Base-by-base conservation (phyloP, 2,113 vertebrate species). In the Uria aalge region DNA sequence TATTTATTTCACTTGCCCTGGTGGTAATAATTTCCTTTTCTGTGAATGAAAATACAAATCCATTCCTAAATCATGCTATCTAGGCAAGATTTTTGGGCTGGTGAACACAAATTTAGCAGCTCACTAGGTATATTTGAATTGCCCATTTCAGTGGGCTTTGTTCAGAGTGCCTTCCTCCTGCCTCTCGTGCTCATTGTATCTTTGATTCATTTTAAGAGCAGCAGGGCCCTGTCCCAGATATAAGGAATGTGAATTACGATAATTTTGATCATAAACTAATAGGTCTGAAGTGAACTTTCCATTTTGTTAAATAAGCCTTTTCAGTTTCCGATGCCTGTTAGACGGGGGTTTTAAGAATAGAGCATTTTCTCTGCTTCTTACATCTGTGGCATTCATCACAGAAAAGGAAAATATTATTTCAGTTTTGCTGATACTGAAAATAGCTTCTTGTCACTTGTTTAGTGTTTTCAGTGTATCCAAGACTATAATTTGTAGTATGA, bases 371-470 rank as follows among this genome's bases (percentile, higher is more conserved):
- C 36, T 63, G 13, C 48, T 78, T 50, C 45, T 67, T 52, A 40
- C 2, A 18, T 48, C 36, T 84, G 0, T 16, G 75, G 27, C 36
- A 26, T 72, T 92, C 62, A 69, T 75, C 80, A 79, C 6, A 5
- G 73, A 92, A 88, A 87, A 94, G 66, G 73, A 94, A 90, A 94
- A 87, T 43, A 32, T 78, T 85, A n/a, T 67, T 95, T 91, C 74
- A 59, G 30, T 92, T 92, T 79, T 93, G 26, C 59, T 91, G 40
- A 13, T 85, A 18, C 14, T 57, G 69, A 52, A 90, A 74, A 71
- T 23, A 74, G 32, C 6, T 55, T 88, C 11, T 60, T 85, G 69
- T 67, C 68, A 50, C 74, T 90, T 79, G 53, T 88, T 88, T 24
- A n/a, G 32, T n/a, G n/a, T 88, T 91, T 90, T 87, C 56, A 79